Evolutionary conservation across 2,888 invertebrate species (phyloP).

Genomic region (Caradrina kadenii): DNA sequence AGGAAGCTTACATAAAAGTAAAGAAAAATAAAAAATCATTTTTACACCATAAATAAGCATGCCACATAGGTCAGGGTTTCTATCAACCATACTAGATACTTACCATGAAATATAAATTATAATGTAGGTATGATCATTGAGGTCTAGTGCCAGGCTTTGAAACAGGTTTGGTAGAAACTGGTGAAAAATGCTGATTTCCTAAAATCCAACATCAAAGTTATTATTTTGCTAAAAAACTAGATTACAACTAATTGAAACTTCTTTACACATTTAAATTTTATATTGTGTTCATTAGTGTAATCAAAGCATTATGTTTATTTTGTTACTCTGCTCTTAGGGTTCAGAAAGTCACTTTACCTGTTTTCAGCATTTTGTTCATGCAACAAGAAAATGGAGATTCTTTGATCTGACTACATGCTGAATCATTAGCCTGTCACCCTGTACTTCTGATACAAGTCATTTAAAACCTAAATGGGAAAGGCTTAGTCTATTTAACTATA

Average conservation of each 20-base stretch:
- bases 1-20: not conserved
- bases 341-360: no score
- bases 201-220: not conserved
- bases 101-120: not conserved
- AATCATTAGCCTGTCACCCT: no score
- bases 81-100: not conserved
- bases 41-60: not conserved
- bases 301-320: not conserved
- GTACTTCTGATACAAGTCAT: not conserved
- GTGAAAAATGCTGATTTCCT: not conserved
- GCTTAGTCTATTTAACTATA: not conserved
- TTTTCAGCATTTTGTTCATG: no score
- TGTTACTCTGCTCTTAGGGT: no score
- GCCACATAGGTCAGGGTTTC: not conserved
- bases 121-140: not conserved
- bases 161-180: not conserved
- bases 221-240: not conserved
- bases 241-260: not conserved
- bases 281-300: not conserved
- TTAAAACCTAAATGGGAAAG: slow-evolving; percentile 9
- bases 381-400: no score
- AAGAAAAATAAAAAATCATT: not conserved
- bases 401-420: no score
- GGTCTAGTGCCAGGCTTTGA: not conserved
- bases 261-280: not conserved